Evolutionary conservation across 2,797 vertebrate genomes (phyloP).

Genomic region (Acrocephalus scirpaceus): DNA sequence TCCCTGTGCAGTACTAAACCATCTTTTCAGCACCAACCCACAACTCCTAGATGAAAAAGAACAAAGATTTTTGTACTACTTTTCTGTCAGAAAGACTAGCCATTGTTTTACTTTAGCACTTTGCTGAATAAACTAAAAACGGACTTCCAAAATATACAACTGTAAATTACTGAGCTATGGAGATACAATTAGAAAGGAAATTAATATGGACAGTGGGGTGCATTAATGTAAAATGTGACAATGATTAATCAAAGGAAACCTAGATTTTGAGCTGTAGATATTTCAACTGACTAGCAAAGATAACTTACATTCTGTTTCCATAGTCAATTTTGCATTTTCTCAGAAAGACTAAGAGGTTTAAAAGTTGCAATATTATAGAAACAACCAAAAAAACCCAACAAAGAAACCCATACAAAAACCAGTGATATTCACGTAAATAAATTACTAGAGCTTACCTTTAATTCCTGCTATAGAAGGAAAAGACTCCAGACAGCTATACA

Average conservation of each 20-base stretch:
- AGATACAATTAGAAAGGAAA: slow-evolving; percentile 78
- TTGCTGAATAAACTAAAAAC: slow-evolving; percentile 71
- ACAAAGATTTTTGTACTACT: not conserved
- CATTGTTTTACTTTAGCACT: slow-evolving; percentile 2
- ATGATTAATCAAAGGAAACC: slow-evolving; percentile 78
- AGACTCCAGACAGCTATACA: not conserved
- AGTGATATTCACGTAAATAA: not conserved
- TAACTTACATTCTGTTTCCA: slow-evolving; percentile 56
- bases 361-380: not conserved
- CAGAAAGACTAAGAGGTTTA: slow-evolving; percentile 45
- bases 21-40: not conserved
- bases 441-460: not conserved
- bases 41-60: not conserved
- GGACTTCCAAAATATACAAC: slow-evolving; percentile 49
- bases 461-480: not conserved
- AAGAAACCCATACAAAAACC: fast-evolving
- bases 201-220: slow-evolving; percentile 67
- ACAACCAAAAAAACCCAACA: not conserved
- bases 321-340: slow-evolving; percentile 44
- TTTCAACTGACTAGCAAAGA: slow-evolving; percentile 69
- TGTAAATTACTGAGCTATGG: slow-evolving; percentile 61
- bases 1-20: not conserved
- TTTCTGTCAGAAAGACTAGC: slow-evolving; percentile 3
- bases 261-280: slow-evolving; percentile 70
- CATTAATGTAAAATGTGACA: slow-evolving; percentile 74